Evolutionary conservation across 2,113 vertebrate species (phyloP).

Genomic region (Scatophagus argus): DNA sequence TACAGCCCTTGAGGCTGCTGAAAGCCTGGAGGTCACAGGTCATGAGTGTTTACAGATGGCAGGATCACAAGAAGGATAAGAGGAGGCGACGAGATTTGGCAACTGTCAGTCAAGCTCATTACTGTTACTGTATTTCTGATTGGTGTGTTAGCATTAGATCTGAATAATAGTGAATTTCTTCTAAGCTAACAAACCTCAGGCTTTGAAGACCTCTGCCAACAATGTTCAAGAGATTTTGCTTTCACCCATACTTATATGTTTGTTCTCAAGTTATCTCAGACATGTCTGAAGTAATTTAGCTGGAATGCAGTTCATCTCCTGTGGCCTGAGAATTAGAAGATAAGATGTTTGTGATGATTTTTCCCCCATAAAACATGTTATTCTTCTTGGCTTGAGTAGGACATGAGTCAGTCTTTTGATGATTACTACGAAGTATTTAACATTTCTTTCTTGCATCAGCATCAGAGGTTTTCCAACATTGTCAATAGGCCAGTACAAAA

Average conservation of each 20-base stretch:
- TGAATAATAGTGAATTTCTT: background rate
- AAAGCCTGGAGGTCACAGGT: constrained; percentile 48
- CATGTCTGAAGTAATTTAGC: background rate
- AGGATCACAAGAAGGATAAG: constrained; percentile 27
- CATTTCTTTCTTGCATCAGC: too few species aligned
- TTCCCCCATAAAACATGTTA: background rate
- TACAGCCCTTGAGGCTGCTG: constrained; percentile 17
- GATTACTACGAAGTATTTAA: background rate
- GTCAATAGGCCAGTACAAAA: too few species aligned
- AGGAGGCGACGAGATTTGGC: constrained; percentile 2
- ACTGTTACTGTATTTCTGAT: background rate
- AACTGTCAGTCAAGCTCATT: constrained; percentile 22
- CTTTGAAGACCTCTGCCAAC: background rate
- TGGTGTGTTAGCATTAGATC: background rate
- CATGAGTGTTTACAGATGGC: constrained; percentile 48
- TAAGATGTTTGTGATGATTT: background rate
- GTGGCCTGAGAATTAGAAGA: background rate
- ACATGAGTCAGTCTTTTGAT: background rate
- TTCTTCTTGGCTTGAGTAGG: background rate
- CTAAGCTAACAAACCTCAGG: background rate
- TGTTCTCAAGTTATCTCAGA: background rate
- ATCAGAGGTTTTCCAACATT: background rate
- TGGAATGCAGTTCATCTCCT: background rate
- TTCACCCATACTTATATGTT: background rate
- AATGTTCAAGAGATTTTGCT: background rate